Evolutionary conservation across 2,113 vertebrate genomes (phyloP), one percentile per base, ranked within the genome.

Genomic region (Phyllostomus discolor): DNA sequence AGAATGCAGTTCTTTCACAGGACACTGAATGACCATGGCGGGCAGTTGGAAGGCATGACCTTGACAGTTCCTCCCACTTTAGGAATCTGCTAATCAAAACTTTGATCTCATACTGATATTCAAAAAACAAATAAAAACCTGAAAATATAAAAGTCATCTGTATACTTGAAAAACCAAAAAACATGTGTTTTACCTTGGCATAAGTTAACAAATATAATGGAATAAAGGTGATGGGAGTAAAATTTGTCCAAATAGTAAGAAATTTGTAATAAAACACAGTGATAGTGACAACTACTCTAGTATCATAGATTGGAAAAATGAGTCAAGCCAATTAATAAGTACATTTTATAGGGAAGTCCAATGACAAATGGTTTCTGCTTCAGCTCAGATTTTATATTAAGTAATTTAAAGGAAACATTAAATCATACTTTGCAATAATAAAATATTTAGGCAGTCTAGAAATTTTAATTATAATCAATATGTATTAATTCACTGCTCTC

Each of bases 391-490:
- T 95, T 89, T 94, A 93, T 89, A 94, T 82, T 92, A 95, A 95
- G 79, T 92, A 96, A 95, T 96, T 97, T 87, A 96, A 96, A 94
- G 92, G 79, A 97, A 97, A 96, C 88, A 94, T 91, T 95, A 92
- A 97, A 96, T 97, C 89, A 96, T 87, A 95, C 33, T 97, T 96
- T 96, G 59, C 78, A 97, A 92, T 97, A 97, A 96, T 95, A 70
- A 97, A 96, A 97, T 92, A 97, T 96, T 96, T 95, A 96, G 75
- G 73, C 57, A 95, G 95, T 93, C 76, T 95, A 94, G 95, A 96
- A 96, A 96, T 94, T 97, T 95, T 91, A 95, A 95, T 97, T 94
- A 95, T 92, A 96, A 98, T 95, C 93, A 94, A 97, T 98, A 90
- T 90, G 66, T 86, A 96, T 92, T 97, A 96, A 95, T 95, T 95